phyloP scores from a whole-genome alignment of 2,113 vertebrate genomes.

The Orycteropus afer region DNA sequence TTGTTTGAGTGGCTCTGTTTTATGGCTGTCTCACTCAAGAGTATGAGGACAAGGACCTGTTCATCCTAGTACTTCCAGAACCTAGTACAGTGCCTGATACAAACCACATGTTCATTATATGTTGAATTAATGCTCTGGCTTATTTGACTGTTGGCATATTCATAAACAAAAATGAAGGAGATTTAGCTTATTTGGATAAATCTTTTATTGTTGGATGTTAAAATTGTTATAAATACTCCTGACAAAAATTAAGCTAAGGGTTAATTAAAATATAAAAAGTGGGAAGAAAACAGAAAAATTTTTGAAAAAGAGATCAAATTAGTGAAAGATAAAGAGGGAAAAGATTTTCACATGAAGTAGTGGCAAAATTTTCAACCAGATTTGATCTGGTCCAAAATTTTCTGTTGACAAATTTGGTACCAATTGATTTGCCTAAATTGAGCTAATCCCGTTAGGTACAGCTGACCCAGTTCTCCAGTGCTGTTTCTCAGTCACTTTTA shows the following conservation, averaged over 20 bases:
- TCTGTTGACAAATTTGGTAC: conserved; percentile 15
- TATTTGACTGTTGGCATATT: background rate
- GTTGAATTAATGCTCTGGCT: background rate
- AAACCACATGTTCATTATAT: background rate
- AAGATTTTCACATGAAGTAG: background rate
- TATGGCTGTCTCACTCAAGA: background rate
- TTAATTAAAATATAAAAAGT: conserved; percentile 37
- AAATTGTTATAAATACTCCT: background rate
- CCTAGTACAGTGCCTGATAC: background rate
- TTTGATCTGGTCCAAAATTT: background rate
- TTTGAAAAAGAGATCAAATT: conserved; percentile 27
- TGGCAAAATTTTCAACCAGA: conserved; percentile 23
- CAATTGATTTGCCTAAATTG: background rate
- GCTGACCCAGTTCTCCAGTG: background rate
- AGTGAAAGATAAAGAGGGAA: conserved; percentile 8
- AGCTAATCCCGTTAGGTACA: background rate
- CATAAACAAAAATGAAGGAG: background rate
- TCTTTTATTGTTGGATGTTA: background rate
- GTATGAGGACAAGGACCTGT: background rate
- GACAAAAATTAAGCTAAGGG: conserved; percentile 11
- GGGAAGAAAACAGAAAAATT: conserved; percentile 1
- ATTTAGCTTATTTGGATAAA: background rate
- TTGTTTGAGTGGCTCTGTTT: background rate
- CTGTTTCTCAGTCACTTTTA: background rate
- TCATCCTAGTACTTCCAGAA: background rate